Evolutionary conservation across 2,113 vertebrate genomes (phyloP).

Genomic region (Epinephelus fuscoguttatus): DNA sequence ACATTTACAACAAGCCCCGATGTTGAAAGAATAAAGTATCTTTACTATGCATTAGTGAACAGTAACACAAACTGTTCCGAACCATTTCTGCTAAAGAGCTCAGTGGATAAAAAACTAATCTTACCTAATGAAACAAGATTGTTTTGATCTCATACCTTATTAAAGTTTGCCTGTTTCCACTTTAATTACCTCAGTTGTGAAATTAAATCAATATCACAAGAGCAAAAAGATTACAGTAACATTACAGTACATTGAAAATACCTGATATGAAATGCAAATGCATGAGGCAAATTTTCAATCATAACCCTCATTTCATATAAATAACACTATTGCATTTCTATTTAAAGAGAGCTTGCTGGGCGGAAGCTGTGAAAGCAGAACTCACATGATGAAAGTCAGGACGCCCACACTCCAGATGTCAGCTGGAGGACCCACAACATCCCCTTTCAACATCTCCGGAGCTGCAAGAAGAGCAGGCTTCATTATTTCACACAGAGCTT

Average conservation of each 20-base stretch:
- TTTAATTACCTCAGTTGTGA: background rate
- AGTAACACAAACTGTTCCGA: too few species aligned
- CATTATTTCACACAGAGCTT: background rate
- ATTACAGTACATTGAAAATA: background rate
- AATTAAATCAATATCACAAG: background rate
- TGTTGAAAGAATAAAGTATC: too few species aligned
- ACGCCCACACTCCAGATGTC: slow-evolving; percentile 96
- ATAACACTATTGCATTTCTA: slow-evolving; percentile 11
- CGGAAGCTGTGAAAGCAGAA: slow-evolving; percentile 58
- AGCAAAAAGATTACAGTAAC: background rate
- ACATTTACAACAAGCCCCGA: too few species aligned
- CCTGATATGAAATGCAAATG: slow-evolving; percentile 3
- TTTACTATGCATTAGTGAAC: too few species aligned
- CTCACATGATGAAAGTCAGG: slow-evolving; percentile 97
- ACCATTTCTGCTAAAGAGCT: too few species aligned
- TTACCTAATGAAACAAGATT: too few species aligned
- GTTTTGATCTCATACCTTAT: too few species aligned
- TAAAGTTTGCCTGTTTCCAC: too few species aligned
- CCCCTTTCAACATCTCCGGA: slow-evolving; percentile 97
- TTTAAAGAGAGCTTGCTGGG: slow-evolving; percentile 33
- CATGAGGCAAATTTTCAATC: background rate
- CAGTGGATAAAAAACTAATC: too few species aligned
- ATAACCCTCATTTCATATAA: slow-evolving; percentile 1
- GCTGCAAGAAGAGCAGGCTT: slow-evolving; percentile 79
- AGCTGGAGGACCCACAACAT: slow-evolving; percentile 94